Percentiles rank a stretch among this genome's conserved stretches.
These are phyloP conservation scores for Heteromyza rotundicornis DNA, from an alignment of 2,888 invertebrate genomes.

Conservation along the genomic window DNA sequence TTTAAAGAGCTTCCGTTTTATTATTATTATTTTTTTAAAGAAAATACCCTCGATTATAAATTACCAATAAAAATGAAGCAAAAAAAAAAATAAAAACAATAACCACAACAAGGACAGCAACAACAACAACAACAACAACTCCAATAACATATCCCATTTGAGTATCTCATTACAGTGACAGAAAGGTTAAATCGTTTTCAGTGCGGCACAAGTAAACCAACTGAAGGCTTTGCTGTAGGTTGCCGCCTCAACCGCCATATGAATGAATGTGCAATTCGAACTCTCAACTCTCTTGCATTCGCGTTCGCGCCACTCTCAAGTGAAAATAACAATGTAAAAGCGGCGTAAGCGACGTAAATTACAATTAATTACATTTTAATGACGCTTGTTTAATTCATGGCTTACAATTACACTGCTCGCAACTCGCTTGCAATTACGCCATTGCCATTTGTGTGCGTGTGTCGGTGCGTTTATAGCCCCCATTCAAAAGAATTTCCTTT, in stretches of 20 bases:
- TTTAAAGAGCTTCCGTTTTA: too few relatives aligned
- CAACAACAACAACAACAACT: conserved; percentile 14
- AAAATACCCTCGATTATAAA: background rate
- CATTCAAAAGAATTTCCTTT: too few relatives aligned
- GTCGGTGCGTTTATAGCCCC: too few relatives aligned
- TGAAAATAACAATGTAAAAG: conserved; percentile 3
- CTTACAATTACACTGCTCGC: conserved; percentile 55
- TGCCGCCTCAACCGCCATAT: background rate
- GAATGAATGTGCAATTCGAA: too few relatives aligned
- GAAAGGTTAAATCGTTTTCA: background rate
- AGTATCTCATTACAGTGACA: conserved; percentile 30
- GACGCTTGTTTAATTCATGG: conserved; percentile 57
- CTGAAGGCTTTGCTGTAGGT: background rate
- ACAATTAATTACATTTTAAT: conserved; percentile 60
- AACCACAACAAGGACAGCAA: background rate
- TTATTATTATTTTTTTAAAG: background rate
- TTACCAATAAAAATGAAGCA: background rate
- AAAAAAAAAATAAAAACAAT: too few relatives aligned
- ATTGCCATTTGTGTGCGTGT: too few relatives aligned
- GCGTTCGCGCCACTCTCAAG: background rate
- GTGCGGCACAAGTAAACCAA: background rate
- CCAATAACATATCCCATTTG: background rate
- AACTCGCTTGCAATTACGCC: conserved; percentile 53
- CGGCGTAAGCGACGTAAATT: conserved; percentile 49
- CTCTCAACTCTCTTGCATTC: too few relatives aligned